These are phyloP conservation scores for Microplitis deprimator DNA, from an alignment of 2,888 invertebrate species.

Conservation along the genomic window DNA sequence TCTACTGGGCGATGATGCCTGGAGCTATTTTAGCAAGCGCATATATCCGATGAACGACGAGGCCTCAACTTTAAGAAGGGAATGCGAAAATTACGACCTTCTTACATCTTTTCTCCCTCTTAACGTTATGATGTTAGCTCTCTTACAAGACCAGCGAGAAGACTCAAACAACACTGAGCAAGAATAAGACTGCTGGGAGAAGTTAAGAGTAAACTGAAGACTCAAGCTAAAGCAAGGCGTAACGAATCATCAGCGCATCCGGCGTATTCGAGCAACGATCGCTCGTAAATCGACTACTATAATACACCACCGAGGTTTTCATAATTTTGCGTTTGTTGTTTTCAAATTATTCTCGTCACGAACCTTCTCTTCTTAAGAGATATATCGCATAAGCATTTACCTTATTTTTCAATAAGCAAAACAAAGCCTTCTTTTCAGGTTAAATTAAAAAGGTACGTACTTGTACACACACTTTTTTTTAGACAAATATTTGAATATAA, in stretches of 20 bases:
- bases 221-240: conserved; percentile 51
- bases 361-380: conserved; percentile 7
- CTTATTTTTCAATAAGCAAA: background rate
- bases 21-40: conserved; percentile 43
- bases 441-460: background rate
- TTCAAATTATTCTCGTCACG: conserved; percentile 27
- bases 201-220: conserved; percentile 53
- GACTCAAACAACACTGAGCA: conserved; percentile 18
- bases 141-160: conserved; percentile 11
- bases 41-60: conserved; percentile 45
- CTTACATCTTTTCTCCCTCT: conserved; percentile 25
- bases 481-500: background rate
- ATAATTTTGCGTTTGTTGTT: conserved; percentile 31
- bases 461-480: background rate
- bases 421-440: background rate
- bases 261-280: conserved; percentile 62
- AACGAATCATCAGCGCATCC: conserved; percentile 47
- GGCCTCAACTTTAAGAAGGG: conserved; percentile 34
- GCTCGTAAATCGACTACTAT: conserved; percentile 58
- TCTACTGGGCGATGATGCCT: conserved; percentile 14
- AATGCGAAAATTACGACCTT: conserved; percentile 41
- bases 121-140: conserved; percentile 1
- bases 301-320: conserved; percentile 33
- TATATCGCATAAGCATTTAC: background rate
- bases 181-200: conserved; percentile 42